phyloP scores from a whole-genome alignment of 2,797 vertebrate species.

The Chlorospingus flavigularis region DNA sequence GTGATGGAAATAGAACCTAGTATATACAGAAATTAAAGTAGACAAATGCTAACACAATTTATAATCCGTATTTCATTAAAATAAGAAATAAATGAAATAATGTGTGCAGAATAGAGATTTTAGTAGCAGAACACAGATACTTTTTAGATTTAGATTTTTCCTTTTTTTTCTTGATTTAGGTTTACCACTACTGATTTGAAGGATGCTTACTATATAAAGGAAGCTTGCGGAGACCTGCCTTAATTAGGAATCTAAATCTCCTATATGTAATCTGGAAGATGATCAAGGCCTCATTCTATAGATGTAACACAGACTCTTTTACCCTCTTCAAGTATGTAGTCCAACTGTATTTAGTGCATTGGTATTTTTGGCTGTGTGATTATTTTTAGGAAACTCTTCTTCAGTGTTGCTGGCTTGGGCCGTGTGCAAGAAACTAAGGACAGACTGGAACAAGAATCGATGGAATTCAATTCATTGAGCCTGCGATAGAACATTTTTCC shows the following conservation, averaged over 20 bases:
- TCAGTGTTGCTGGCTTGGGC: neutral
- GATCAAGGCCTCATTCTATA: neutral
- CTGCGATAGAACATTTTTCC: neutral
- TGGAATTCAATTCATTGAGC: neutral
- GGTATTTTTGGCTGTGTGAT: neutral
- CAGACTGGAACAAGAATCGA: neutral
- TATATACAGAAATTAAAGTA: neutral
- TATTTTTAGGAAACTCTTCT: neutral
- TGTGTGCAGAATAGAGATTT: neutral
- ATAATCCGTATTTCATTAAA: neutral
- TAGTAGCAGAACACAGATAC: neutral
- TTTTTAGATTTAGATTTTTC: neutral
- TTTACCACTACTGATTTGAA: neutral
- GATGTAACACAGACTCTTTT: neutral
- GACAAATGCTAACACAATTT: neutral
- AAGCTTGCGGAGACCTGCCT: neutral
- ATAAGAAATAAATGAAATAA: neutral
- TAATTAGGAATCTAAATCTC: neutral
- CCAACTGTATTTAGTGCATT: neutral
- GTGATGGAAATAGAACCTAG: neutral
- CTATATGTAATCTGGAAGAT: neutral
- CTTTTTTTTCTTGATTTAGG: neutral
- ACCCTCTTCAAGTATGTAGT: neutral
- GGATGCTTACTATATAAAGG: neutral
- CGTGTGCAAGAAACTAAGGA: neutral